These are phyloP conservation scores for Emydura subglobosa DNA, from an alignment of 2,113 vertebrate genomes.

Conservation along the genomic window DNA sequence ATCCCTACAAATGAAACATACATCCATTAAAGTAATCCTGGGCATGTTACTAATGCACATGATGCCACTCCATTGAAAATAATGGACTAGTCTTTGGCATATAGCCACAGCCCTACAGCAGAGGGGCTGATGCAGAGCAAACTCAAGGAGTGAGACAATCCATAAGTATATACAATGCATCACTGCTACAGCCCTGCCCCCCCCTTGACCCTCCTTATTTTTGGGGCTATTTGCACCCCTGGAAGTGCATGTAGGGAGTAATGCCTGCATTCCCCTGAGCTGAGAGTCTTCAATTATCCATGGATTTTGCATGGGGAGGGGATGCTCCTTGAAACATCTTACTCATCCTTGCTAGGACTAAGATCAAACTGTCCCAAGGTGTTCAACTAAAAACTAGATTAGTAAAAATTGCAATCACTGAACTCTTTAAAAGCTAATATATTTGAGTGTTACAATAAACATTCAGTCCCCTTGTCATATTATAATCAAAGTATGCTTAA, in stretches of 20 bases:
- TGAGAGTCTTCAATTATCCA: neutral
- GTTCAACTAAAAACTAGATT: neutral
- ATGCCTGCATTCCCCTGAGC: neutral
- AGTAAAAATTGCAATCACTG: no score
- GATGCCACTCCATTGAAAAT: neutral
- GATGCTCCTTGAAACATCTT: neutral
- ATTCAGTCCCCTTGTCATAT: neutral
- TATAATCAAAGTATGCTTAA: neutral
- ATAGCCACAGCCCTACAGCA: neutral
- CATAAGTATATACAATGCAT: fast-evolving
- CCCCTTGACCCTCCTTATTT: neutral
- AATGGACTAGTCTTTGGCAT: fast-evolving
- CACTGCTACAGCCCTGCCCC: neutral
- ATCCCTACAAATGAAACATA: conserved; percentile 4
- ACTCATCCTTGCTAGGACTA: neutral
- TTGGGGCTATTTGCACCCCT: neutral
- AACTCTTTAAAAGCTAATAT: neutral
- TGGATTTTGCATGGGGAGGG: neutral
- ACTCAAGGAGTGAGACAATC: neutral
- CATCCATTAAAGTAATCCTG: neutral
- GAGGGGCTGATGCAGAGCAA: neutral
- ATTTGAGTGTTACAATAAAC: neutral
- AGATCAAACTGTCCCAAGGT: fast-evolving
- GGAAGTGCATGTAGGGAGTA: fast-evolving
- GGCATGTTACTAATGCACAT: neutral